phyloP scores from a whole-genome alignment of 1,140 invertebrate species.

The Philaenus spumarius region DNA sequence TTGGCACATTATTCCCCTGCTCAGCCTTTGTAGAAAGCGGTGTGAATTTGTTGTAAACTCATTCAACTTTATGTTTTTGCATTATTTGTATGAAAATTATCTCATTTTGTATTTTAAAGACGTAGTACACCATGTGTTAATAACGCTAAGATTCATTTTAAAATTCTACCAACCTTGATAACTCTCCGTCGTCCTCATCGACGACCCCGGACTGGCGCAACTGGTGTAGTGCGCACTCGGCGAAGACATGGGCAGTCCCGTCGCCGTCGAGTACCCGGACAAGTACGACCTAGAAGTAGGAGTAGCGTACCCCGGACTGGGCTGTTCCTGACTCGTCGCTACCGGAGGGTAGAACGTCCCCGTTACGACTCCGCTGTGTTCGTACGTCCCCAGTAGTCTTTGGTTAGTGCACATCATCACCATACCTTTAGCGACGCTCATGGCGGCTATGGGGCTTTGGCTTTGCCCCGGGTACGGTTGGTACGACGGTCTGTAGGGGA shows the following conservation, averaged over 20 bases:
- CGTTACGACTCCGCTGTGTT: slow-evolving; percentile 35
- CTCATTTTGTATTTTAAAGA: no score
- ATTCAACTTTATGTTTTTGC: no score
- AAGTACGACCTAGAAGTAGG: slow-evolving; percentile 10
- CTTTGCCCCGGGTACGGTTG: slow-evolving; percentile 22
- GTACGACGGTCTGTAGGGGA: slow-evolving; percentile 13
- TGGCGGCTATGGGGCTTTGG: slow-evolving; percentile 54
- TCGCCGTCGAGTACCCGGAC: slow-evolving; percentile 14
- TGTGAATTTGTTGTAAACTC: no score
- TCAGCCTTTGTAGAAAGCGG: no score
- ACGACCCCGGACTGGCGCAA: slow-evolving; percentile 14
- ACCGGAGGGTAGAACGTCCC: slow-evolving; percentile 80
- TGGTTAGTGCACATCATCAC: slow-evolving; percentile 76
- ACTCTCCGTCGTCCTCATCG: slow-evolving; percentile 1
- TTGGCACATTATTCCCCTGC: no score
- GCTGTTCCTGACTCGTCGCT: slow-evolving; percentile 67
- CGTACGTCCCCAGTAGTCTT: slow-evolving; percentile 43
- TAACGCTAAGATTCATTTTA: no score
- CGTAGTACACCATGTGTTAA: no score
- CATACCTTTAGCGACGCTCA: slow-evolving; percentile 76
- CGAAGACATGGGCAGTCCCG: neutral
- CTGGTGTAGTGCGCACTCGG: slow-evolving; percentile 11
- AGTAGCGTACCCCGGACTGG: slow-evolving; percentile 30
- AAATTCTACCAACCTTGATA: slow-evolving; percentile 10
- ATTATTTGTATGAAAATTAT: no score